These are phyloP conservation scores for Melipona quadrifasciata DNA, from an alignment of 1,140 invertebrate genomes.

Conservation along the genomic window DNA sequence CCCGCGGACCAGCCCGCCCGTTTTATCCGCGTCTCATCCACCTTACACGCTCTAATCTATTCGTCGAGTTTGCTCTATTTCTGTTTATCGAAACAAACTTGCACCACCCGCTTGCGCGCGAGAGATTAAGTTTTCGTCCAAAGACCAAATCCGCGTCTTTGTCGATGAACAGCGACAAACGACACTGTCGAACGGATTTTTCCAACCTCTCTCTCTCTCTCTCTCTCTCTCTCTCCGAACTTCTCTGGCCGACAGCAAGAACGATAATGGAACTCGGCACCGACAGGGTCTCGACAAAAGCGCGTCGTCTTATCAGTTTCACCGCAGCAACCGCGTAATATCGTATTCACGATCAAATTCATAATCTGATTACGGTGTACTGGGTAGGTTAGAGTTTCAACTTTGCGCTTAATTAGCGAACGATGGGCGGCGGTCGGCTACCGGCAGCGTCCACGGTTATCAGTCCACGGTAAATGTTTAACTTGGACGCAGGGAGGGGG, in stretches of 20 bases:
- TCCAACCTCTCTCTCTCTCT: too few relatives aligned
- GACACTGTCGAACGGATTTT: too few relatives aligned
- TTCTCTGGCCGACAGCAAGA: too few relatives aligned
- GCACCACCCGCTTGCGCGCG: too few relatives aligned
- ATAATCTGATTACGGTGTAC: constrained; percentile 41
- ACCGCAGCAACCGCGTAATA: constrained; percentile 37
- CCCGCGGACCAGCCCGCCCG: too few relatives aligned
- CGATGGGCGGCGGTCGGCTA: constrained; percentile 2
- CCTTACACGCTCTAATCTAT: too few relatives aligned
- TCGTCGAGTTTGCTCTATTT: not conserved
- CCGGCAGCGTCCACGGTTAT: not conserved
- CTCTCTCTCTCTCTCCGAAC: too few relatives aligned
- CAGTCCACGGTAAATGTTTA: constrained; percentile 25
- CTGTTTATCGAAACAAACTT: too few relatives aligned
- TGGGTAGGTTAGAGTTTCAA: constrained; percentile 46
- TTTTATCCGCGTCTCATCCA: too few relatives aligned
- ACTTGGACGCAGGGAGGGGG: not conserved
- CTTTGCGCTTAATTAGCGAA: constrained; percentile 48
- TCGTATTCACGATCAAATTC: constrained; percentile 38
- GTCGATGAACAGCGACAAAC: too few relatives aligned
- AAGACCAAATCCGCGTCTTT: too few relatives aligned
- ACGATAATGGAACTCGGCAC: not conserved
- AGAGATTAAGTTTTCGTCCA: too few relatives aligned
- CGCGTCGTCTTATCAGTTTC: constrained; percentile 41
- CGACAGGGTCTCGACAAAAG: constrained; percentile 14